These are phyloP conservation scores for Caenorhabditis drosophilae DNA, from an alignment of 2,888 invertebrate species.

Conservation along the genomic window DNA sequence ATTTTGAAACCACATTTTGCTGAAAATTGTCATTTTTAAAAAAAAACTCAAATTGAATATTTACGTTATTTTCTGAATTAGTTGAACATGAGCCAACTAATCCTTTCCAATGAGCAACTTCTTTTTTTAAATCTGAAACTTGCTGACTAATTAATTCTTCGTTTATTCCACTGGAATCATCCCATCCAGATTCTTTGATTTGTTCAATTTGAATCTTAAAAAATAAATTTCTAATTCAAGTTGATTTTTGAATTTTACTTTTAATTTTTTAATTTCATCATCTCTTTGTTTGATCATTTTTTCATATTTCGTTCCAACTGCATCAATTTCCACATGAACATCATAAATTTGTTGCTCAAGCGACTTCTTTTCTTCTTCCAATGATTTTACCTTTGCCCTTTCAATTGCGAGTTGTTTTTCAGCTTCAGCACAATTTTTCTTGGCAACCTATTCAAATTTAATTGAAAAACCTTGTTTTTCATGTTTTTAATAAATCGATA, in stretches of 20 bases:
- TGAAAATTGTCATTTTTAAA: not conserved
- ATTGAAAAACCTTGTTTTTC: not conserved
- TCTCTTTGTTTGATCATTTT: conserved; percentile 55
- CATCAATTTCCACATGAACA: conserved; percentile 55
- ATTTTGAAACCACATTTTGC: conserved; percentile 9
- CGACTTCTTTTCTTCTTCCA: conserved; percentile 26
- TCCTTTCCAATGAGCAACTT: conserved; percentile 45
- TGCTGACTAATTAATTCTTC: conserved; percentile 7
- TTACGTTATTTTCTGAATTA: not conserved
- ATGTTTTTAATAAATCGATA: not conserved
- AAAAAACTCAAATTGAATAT: too few species aligned
- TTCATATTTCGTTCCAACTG: conserved; percentile 43
- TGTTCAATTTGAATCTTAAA: conserved; percentile 39
- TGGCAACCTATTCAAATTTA: conserved; percentile 44
- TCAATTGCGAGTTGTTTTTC: conserved; percentile 49
- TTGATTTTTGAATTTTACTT: too few species aligned
- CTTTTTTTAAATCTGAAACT: conserved; percentile 25
- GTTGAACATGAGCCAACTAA: conserved; percentile 12
- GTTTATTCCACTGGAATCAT: conserved; percentile 5
- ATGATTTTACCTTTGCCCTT: conserved; percentile 19
- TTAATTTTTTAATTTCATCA: conserved; percentile 54
- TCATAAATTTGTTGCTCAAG: conserved; percentile 53
- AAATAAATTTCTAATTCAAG: too few species aligned
- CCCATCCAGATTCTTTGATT: conserved; percentile 28
- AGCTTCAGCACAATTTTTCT: conserved; percentile 54